These are phyloP conservation scores for Lycaon pictus DNA, from an alignment of 2,113 vertebrate genomes.

Conservation along the genomic window DNA sequence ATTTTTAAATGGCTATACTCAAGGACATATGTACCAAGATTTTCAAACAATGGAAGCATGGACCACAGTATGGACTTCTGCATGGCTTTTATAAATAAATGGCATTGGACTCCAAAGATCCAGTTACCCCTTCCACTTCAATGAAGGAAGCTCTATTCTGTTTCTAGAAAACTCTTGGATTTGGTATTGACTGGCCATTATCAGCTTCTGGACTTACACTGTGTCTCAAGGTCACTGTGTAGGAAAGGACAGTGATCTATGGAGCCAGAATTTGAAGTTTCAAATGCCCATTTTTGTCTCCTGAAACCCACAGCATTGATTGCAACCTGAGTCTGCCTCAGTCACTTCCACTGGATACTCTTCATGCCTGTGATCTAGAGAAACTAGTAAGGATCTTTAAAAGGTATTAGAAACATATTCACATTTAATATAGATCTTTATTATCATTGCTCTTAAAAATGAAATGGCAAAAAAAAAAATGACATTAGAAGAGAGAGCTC, in stretches of 20 bases:
- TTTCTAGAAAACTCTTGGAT: not conserved
- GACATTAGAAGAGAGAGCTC: not conserved
- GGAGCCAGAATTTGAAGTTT: not conserved
- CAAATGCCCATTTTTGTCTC: not conserved
- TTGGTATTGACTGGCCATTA: not conserved
- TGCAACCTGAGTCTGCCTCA: not conserved
- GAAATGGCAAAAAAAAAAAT: conserved; percentile 1
- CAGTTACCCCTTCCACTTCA: conserved; percentile 20
- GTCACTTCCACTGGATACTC: not conserved
- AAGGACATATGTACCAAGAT: not conserved
- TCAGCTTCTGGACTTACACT: not conserved
- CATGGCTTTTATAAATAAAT: not conserved
- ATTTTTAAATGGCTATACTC: not conserved
- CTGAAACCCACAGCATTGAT: not conserved
- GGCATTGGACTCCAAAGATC: not conserved
- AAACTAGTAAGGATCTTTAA: conserved; percentile 28
- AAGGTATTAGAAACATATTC: conserved; percentile 15
- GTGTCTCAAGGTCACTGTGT: not conserved
- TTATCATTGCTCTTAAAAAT: not conserved
- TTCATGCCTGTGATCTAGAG: not conserved
- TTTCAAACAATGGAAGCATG: not conserved
- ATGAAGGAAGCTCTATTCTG: not conserved
- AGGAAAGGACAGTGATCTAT: conserved; percentile 20
- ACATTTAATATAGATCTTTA: not conserved
- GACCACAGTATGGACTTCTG: not conserved